Evolutionary conservation across 1,140 invertebrate species (phyloP), one percentile per base, ranked within the genome.

Genomic region (Theocolax elegans): DNA sequence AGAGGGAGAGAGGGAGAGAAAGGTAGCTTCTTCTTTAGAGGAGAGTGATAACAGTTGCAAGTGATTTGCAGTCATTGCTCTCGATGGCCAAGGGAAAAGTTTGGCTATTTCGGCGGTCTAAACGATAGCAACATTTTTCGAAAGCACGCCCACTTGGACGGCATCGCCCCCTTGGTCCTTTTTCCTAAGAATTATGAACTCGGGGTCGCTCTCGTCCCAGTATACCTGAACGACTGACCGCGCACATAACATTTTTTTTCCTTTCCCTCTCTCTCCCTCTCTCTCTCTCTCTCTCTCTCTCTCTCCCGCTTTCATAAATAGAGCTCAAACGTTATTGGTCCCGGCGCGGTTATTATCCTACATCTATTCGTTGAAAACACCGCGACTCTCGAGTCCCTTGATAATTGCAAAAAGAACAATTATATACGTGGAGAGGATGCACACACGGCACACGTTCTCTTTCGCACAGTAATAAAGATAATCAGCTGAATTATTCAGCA

Each of bases 261-360:
- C n/a, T n/a, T n/a, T n/a, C n/a, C n/a, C n/a, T n/a, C n/a, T n/a
- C n/a, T n/a, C n/a, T n/a, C n/a, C n/a, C n/a, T n/a, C n/a, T n/a
- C n/a, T n/a, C n/a, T n/a, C n/a, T n/a, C n/a, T n/a, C n/a, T n/a
- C n/a, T n/a, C n/a, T n/a, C n/a, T n/a, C n/a, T n/a, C n/a, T n/a
- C n/a, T n/a, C n/a, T 35, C 19, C 46, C 10, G 4, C n/a, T 6
- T 46, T 63, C 27, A 63, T 63, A 63, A 63, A 63, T 63, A 63
- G 9, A 48, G n/a, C 44, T 35, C 10, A 49, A 63, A 49, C 12
- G 27, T 63, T 63, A 63, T 63, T 49, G 44, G 44, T 63, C 60
- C 46, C 44, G 1, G 15, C 35, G 15, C 40, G 8, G 10, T 31
- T 56, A 66, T 56, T 56, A 31, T 12, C 25, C 25, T 17, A n/a